Conservation (phyloP, 1,140 invertebrate species). For the Euborellia annulipes region DNA sequence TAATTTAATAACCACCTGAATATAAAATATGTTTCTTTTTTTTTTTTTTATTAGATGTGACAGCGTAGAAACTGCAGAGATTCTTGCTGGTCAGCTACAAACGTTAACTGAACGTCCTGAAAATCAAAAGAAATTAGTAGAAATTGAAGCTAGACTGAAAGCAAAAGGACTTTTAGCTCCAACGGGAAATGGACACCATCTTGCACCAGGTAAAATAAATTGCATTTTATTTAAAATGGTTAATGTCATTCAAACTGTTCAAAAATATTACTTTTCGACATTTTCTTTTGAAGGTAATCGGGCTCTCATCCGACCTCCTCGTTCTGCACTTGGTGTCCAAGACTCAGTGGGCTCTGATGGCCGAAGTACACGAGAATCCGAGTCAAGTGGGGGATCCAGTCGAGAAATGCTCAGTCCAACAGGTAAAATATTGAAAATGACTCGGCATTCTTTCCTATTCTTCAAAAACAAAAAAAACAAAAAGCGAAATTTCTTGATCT, state of each 20-base stretch:
- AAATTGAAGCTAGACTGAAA: conserved; percentile 48
- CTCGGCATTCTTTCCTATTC: conserved; percentile 29
- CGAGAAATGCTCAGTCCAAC: conserved; percentile 6
- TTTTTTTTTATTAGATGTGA: conserved; percentile 46
- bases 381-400: conserved; percentile 36
- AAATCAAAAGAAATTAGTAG: conserved; percentile 69
- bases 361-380: conserved; percentile 50
- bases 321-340: too few relatives aligned
- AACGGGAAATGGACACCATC: neutral
- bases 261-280: too few relatives aligned
- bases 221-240: too few relatives aligned
- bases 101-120: conserved; percentile 67
- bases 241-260: too few relatives aligned
- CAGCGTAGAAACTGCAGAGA: conserved; percentile 76
- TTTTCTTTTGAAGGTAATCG: too few relatives aligned
- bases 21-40: too few relatives aligned
- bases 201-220: neutral
- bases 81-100: conserved; percentile 66
- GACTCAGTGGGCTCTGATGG: conserved; percentile 9
- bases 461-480: too few relatives aligned
- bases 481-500: too few relatives aligned
- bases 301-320: too few relatives aligned
- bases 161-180: conserved; percentile 26
- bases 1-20: too few relatives aligned
- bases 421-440: too few relatives aligned